Conservation (phyloP, 1,140 invertebrate genomes). For the Eurosta solidaginis region DNA sequence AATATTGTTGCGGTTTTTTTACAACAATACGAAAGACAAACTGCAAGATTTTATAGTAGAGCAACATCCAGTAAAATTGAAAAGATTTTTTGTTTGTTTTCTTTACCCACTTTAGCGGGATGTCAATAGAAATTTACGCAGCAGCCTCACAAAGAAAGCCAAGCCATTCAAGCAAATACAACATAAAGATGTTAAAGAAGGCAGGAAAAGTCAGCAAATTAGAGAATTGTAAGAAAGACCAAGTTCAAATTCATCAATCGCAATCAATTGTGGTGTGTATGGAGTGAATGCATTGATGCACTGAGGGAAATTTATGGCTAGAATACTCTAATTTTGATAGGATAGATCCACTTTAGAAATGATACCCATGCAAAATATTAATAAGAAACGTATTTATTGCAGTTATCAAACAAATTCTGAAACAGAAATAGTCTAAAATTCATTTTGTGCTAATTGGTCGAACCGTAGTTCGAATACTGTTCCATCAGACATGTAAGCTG, state of each 20-base stretch:
- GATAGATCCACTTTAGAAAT: no score
- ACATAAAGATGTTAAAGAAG: not conserved
- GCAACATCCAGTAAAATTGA: not conserved
- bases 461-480: no score
- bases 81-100: not conserved
- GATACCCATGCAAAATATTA: no score
- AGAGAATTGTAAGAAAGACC: not conserved
- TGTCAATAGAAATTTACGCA: constrained; percentile 16
- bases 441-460: no score
- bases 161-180: not conserved
- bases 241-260: constrained; percentile 25
- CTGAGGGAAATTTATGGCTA: not conserved
- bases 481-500: no score
- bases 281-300: not conserved
- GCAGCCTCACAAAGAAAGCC: constrained; percentile 9
- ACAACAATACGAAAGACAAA: not conserved
- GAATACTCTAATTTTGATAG: no score
- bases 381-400: no score
- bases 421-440: no score
- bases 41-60: not conserved
- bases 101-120: not conserved
- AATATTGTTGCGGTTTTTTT: not conserved
- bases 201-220: not conserved
- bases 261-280: constrained; percentile 9
- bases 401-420: no score